A percentile compares a stretch with the other conserved stretches of the same genome.
Evolutionary conservation across 2,113 vertebrate genomes (phyloP).

Genomic region (Grantiella picta): DNA sequence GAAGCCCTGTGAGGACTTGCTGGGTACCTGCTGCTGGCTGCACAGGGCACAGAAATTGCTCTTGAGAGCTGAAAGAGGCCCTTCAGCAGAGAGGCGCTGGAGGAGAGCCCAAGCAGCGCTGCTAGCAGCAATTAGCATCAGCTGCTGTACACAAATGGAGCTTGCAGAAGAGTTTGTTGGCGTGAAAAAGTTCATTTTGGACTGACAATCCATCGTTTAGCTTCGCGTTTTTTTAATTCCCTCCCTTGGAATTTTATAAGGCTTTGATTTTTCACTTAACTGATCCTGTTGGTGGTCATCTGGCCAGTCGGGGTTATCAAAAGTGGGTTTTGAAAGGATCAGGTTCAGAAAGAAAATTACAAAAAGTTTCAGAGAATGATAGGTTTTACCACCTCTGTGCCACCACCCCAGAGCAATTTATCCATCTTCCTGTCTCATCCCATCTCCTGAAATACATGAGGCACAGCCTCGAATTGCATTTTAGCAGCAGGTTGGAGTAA

Average conservation of each 20-base stretch:
- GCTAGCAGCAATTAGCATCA: neutral
- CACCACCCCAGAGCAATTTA: neutral
- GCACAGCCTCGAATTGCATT: slow-evolving; percentile 46
- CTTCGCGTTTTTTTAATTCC: neutral
- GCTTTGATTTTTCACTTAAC: neutral
- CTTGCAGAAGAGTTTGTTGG: neutral
- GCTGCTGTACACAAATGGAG: neutral
- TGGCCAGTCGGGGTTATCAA: neutral
- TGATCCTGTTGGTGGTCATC: neutral
- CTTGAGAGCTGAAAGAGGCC: neutral
- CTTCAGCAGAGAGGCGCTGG: neutral
- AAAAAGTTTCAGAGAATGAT: neutral
- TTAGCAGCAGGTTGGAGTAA: slow-evolving; percentile 59
- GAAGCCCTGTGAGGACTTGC: neutral
- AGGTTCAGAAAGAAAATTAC: neutral
- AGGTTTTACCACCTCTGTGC: neutral
- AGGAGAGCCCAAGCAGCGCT: neutral
- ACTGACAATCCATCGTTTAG: neutral
- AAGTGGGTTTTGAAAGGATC: neutral
- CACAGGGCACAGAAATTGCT: neutral
- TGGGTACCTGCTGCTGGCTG: neutral
- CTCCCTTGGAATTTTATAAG: neutral
- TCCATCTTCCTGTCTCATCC: neutral
- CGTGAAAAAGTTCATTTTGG: neutral
- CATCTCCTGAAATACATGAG: slow-evolving; percentile 21